These are phyloP conservation scores for Danio jaintianensis DNA, from an alignment of 2,797 vertebrate species.

Conservation along the genomic window DNA sequence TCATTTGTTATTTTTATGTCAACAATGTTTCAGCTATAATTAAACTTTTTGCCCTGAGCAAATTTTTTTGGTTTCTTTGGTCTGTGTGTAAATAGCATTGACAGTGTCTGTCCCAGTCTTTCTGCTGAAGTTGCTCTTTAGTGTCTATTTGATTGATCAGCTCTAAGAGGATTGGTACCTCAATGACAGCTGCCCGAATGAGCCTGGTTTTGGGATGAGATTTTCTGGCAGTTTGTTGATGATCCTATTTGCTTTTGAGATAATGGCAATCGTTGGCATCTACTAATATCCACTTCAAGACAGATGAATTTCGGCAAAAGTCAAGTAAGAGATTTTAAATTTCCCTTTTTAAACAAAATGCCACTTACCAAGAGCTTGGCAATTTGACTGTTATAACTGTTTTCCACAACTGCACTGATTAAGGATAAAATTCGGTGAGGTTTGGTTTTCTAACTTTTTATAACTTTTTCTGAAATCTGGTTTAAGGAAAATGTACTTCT, in stretches of 20 bases:
- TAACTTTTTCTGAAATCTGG: too few relatives aligned
- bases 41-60: neutral
- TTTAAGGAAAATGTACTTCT: neutral
- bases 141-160: slow-evolving; percentile 69
- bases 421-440: neutral
- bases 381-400: neutral
- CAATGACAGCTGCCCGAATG: slow-evolving; percentile 70
- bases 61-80: slow-evolving; percentile 25
- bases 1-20: neutral
- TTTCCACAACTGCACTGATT: neutral
- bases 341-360: neutral
- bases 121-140: slow-evolving; percentile 49
- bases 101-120: slow-evolving; percentile 26
- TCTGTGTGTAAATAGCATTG: slow-evolving; percentile 15
- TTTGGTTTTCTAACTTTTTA: neutral
- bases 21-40: neutral
- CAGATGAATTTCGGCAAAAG: slow-evolving; percentile 8
- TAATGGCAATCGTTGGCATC: slow-evolving; percentile 62
- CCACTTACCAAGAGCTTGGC: neutral
- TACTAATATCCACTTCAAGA: slow-evolving; percentile 60
- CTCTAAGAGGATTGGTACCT: slow-evolving; percentile 67
- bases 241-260: slow-evolving; percentile 75
- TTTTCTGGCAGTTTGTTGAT: slow-evolving; percentile 76
- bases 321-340: slow-evolving; percentile 1
- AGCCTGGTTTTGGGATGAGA: slow-evolving; percentile 71